These are phyloP conservation scores for Polypedilum vanderplanki DNA, from an alignment of 1,140 invertebrate genomes.

Conservation along the genomic window DNA sequence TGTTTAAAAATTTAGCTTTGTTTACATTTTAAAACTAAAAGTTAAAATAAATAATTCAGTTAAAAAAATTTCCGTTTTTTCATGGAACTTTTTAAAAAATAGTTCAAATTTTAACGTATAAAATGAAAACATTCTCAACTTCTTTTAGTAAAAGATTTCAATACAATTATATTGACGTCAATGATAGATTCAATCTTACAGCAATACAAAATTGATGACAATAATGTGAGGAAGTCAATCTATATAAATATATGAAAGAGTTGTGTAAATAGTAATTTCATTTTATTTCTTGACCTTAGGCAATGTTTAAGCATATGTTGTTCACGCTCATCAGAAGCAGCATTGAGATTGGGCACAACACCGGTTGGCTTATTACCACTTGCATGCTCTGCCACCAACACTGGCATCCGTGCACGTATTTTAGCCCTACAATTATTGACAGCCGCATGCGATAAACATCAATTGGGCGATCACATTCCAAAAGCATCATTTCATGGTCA, in stretches of 20 bases:
- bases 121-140: no score
- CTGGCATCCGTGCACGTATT: conserved; percentile 41
- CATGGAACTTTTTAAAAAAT: no score
- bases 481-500: conserved; percentile 53
- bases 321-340: conserved; percentile 64
- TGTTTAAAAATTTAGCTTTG: no score
- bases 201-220: background rate
- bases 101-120: no score
- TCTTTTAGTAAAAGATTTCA: no score
- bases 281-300: conserved; percentile 36
- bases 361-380: conserved; percentile 78
- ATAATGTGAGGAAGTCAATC: background rate
- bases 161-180: no score
- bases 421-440: conserved; percentile 58
- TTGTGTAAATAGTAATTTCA: background rate
- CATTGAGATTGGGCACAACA: conserved; percentile 63
- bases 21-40: no score
- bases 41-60: no score
- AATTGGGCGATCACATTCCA: conserved; percentile 37
- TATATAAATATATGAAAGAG: background rate
- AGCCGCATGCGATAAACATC: conserved; percentile 63
- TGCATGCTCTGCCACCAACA: conserved; percentile 58
- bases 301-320: conserved; percentile 77
- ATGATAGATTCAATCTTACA: no score
- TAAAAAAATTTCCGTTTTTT: no score